Base-by-base conservation (phyloP, 1,140 invertebrate genomes). In the Chlorops oryzae region DNA sequence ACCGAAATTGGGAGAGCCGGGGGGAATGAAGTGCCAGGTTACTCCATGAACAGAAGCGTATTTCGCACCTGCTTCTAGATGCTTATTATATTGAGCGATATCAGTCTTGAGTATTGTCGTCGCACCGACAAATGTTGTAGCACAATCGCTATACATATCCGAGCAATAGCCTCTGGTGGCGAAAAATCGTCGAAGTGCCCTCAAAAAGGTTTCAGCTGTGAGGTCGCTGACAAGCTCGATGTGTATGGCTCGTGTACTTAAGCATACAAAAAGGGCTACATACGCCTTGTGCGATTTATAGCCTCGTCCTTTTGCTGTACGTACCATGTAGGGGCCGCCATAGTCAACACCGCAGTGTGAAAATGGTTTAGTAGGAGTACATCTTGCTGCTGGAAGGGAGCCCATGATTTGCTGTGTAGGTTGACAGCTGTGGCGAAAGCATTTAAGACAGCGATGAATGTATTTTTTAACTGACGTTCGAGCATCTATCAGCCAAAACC, bases 191-290 rank as follows among this genome's bases (percentile, higher is more conserved):
- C 27, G 47, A 24, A 73, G 62, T 3, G 65, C 10, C 55, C 17
- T 55, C 51, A n/a, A 70, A 32, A 34, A 70, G 15, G 54, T 47
- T 27, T 57, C 52, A 2, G 64, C 59, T 15, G 55, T 55, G 3
- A 68, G 20, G 51, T 63, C 58, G n/a, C 43, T 51, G 0, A 60
- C 59, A 3, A 60, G 12, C 47, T 73, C 63, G 9, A 73, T 34
- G 28, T 71, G 69, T 5, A 62, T 55, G n/a, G 62, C 63, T 40
- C 57, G 56, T 7, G 63, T 67, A 9, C 47, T 44, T 25, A 62
- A 54, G 42, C 67, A 72, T 3, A 66, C 52, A 38, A 70, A 69
- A 1, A 70, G 22, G 15, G 55, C 54, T 9, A 69, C 44, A 32
- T 66, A 70, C 22, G 39, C 49, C 34, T 17, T 65, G 59, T 23